Percentiles rank a stretch among this genome's conserved stretches.
These are phyloP conservation scores for Capromys pilorides DNA, from an alignment of 2,797 vertebrate genomes.

Conservation along the genomic window DNA sequence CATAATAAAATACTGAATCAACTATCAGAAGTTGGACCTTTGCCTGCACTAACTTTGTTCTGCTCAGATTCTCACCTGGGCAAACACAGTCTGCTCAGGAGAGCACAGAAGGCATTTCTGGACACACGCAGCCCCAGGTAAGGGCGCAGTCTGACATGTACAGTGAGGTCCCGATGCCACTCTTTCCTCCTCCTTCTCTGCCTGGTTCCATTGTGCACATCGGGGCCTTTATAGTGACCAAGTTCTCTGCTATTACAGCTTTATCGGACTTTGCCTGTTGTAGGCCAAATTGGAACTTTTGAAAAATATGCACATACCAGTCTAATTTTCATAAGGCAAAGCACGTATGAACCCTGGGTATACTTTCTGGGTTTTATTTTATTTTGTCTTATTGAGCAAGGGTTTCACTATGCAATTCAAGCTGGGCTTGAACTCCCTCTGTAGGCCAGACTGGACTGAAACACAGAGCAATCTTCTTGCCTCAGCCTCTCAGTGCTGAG, in stretches of 20 bases:
- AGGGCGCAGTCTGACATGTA: background rate
- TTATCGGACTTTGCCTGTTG: background rate
- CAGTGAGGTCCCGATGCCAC: background rate
- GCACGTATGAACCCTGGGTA: background rate
- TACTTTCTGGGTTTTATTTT: background rate
- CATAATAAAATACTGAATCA: background rate
- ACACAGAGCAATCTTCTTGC: background rate
- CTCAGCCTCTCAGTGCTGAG: background rate
- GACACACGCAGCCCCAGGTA: background rate
- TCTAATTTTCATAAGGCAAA: conserved; percentile 23
- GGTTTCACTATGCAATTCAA: background rate
- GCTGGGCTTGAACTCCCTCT: background rate
- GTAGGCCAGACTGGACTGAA: background rate
- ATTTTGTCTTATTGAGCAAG: background rate
- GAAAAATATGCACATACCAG: background rate
- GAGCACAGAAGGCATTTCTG: background rate
- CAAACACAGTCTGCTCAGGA: background rate
- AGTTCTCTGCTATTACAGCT: background rate
- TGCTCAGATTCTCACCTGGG: background rate
- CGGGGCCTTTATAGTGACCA: background rate
- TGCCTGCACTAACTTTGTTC: background rate
- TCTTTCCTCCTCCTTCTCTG: background rate
- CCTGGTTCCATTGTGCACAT: background rate
- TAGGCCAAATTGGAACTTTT: background rate
- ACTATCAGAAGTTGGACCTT: background rate